A percentile compares a stretch with the other conserved stretches of the same genome.
phyloP scores from a whole-genome alignment of 2,888 invertebrate species.

The Synanthedon vespiformis region DNA sequence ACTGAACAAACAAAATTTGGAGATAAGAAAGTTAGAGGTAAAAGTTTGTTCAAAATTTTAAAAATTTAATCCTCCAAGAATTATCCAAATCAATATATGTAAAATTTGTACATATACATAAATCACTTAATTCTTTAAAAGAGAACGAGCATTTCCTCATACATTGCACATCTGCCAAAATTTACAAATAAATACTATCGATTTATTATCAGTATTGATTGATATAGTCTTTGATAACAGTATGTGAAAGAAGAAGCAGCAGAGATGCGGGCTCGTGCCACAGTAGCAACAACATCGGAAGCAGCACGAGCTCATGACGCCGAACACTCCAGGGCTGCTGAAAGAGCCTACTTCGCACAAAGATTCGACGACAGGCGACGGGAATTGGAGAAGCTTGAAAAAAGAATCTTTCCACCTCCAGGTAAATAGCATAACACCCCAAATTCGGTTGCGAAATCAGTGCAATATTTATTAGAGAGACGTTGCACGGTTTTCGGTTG shows the following conservation, averaged over 20 bases:
- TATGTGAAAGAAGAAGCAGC: conserved; percentile 80
- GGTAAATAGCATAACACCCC: conserved; percentile 13
- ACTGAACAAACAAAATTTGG: conserved; percentile 75
- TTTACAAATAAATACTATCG: no score
- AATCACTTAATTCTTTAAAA: no score
- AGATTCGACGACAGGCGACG: conserved; percentile 78
- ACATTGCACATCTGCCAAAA: no score
- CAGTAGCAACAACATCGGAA: conserved; percentile 75
- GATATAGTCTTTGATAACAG: conserved; percentile 40
- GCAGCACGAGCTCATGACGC: conserved; percentile 77
- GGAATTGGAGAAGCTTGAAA: conserved; percentile 82
- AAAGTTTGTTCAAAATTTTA: neutral
- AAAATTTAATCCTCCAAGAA: no score
- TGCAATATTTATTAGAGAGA: no score
- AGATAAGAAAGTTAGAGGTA: conserved; percentile 81
- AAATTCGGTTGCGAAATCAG: no score
- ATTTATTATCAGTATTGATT: no score
- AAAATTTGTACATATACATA: no score
- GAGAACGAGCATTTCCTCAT: no score
- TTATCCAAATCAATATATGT: no score
- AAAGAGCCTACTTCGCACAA: conserved; percentile 74
- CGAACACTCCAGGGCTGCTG: conserved; percentile 74
- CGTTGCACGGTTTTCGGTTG: neutral
- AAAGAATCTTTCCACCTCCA: conserved; percentile 77
- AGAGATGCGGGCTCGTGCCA: conserved; percentile 77